Evolutionary conservation across 2,797 vertebrate genomes (phyloP), one percentile per base, ranked within the genome.

Genomic region (Champsocephalus gunnari): DNA sequence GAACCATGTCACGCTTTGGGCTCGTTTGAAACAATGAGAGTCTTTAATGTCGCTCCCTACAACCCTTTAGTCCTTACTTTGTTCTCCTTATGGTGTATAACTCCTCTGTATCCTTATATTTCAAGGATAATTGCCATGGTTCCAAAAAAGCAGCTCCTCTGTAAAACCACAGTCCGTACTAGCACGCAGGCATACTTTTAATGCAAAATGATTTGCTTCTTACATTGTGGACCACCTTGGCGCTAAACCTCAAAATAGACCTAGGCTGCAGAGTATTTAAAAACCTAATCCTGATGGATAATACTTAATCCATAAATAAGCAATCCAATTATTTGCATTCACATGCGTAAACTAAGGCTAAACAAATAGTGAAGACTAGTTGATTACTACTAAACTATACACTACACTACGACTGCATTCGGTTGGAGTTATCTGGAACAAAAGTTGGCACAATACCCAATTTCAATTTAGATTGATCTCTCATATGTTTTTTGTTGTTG

Each of bases 251-350:
- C 32, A 61, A 73, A 59, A 79, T 50, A 47, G n/a, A 79, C 59
- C 64, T 17, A 51, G 50, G 55, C 16, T 14, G 60, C 47, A 60
- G 49, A 69, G 43, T 63, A 45, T 72, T 77, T 45, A 55, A 47
- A 73, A 56, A 55, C 19, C 34, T 73, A 74, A 82, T 86, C 67
- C 67, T 69, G 28, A 50, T 56, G 43, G 64, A 78, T 71, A 45
- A 66, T 41, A 71, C 71, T 67, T 50, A 16, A 56, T 50, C 73
- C 62, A 53, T 70, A 54, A 71, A 73, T 58, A 57, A 63, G 51
- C 28, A 41, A 62, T 69, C 70, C 49, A 69, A 19, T 80, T 76
- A 54, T 65, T 71, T 69, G 45, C 59, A 66, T 48, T 51, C 24
- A 19, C 14, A 16, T 45, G 53, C 3, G 5, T 65, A 59, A 57